phyloP scores from a whole-genome alignment of 2,113 vertebrate species.

The Calidris pugnax region DNA sequence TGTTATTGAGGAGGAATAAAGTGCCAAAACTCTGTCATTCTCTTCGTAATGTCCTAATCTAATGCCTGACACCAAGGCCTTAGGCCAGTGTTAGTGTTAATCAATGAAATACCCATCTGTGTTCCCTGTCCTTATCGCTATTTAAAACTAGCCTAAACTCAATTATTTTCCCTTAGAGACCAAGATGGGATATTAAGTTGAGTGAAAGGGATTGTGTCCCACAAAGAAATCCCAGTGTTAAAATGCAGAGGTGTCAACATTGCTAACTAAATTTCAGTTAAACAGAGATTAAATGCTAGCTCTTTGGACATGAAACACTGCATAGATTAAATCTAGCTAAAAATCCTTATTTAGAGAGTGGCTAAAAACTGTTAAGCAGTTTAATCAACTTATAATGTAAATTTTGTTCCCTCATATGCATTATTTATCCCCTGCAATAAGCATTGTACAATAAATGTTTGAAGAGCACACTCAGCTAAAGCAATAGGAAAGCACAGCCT shows the following conservation, averaged over 20 bases:
- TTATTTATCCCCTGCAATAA: conserved; percentile 73
- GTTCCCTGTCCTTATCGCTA: conserved; percentile 94
- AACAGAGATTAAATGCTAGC: conserved; percentile 91
- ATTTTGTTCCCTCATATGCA: conserved; percentile 75
- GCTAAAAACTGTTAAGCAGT: conserved; percentile 85
- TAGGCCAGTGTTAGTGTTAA: conserved; percentile 94
- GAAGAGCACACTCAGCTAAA: conserved; percentile 34
- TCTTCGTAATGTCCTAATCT: conserved; percentile 99
- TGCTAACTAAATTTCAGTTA: conserved; percentile 93
- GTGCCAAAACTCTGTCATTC: conserved; percentile 99
- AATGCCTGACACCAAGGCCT: conserved; percentile 95
- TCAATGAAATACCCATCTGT: conserved; percentile 98
- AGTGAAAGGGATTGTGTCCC: conserved; percentile 90
- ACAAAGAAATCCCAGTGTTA: conserved; percentile 89
- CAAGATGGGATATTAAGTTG: conserved; percentile 97
- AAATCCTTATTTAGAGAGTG: conserved; percentile 84
- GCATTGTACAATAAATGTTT: conserved; percentile 40
- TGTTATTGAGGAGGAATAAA: conserved; percentile 99
- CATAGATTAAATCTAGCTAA: conserved; percentile 82
- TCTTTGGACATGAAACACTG: conserved; percentile 84
- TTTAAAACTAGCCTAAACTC: conserved; percentile 99
- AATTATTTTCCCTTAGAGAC: conserved; percentile 99
- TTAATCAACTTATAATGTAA: conserved; percentile 81
- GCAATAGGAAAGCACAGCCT: conserved; percentile 42
- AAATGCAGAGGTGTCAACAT: conserved; percentile 90